Evolutionary conservation across 1,140 invertebrate genomes (phyloP).

Genomic region (Magallana gigas): DNA sequence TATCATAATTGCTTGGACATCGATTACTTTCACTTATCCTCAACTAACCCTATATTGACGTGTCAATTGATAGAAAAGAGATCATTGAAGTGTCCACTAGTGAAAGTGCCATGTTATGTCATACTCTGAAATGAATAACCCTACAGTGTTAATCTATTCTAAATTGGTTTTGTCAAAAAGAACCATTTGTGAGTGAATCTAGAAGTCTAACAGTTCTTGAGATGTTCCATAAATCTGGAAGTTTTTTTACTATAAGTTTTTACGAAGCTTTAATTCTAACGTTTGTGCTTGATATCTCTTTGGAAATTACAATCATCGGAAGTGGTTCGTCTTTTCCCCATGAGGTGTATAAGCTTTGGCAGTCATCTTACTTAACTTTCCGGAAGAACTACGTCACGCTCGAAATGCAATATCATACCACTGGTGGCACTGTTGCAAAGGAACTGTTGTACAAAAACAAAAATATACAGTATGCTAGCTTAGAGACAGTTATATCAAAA

Average conservation of each 20-base stretch:
- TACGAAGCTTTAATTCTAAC: not conserved
- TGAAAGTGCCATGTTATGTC: too few species aligned
- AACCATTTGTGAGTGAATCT: not conserved
- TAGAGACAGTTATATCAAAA: not conserved
- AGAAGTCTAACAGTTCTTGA: not conserved
- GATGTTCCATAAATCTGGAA: not conserved
- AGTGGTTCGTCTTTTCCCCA: slow-evolving; percentile 49
- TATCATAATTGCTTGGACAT: too few species aligned
- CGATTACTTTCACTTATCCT: too few species aligned
- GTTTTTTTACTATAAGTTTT: not conserved
- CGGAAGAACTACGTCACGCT: slow-evolving; percentile 2
- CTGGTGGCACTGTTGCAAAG: not conserved
- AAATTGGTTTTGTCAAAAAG: too few species aligned
- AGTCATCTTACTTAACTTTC: slow-evolving; percentile 41
- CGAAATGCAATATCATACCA: not conserved
- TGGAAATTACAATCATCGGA: slow-evolving; percentile 11
- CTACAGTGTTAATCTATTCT: too few species aligned
- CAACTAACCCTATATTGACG: too few species aligned
- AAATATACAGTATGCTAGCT: not conserved
- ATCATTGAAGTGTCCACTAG: too few species aligned
- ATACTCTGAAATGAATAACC: too few species aligned
- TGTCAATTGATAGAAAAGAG: too few species aligned
- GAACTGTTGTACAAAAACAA: not conserved
- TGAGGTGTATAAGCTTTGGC: slow-evolving; percentile 54
- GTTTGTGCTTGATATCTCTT: not conserved